Conservation (phyloP, 2,888 invertebrate genomes). For the Lycophotia porphyrea region DNA sequence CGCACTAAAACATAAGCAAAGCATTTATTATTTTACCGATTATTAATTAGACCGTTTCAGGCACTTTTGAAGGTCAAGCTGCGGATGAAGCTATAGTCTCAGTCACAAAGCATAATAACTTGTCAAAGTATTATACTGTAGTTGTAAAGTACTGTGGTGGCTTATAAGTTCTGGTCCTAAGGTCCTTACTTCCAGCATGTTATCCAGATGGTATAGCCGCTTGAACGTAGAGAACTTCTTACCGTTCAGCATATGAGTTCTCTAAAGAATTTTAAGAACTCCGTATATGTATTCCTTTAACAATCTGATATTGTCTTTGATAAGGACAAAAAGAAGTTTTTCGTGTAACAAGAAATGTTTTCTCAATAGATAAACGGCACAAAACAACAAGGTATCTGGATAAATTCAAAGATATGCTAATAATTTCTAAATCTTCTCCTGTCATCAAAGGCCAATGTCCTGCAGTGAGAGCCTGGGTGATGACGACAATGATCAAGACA, state of each 20-base stretch:
- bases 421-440: not conserved
- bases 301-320: not conserved
- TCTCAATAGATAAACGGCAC: not conserved
- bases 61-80: no score
- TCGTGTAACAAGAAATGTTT: no score
- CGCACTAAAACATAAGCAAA: no score
- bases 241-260: not conserved
- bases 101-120: no score
- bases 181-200: not conserved
- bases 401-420: not conserved
- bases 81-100: no score
- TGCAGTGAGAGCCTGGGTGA: not conserved
- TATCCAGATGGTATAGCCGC: not conserved
- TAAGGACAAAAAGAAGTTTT: not conserved
- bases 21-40: no score
- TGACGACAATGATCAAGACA: slow-evolving; percentile 27
- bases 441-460: slow-evolving; percentile 25
- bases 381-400: not conserved
- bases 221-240: not conserved
- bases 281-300: no score
- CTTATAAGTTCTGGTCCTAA: not conserved
- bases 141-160: no score
- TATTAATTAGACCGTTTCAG: no score
- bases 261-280: not conserved
- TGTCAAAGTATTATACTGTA: no score